Conservation (phyloP, 1,140 invertebrate genomes). For the Platyscapa corneri region DNA sequence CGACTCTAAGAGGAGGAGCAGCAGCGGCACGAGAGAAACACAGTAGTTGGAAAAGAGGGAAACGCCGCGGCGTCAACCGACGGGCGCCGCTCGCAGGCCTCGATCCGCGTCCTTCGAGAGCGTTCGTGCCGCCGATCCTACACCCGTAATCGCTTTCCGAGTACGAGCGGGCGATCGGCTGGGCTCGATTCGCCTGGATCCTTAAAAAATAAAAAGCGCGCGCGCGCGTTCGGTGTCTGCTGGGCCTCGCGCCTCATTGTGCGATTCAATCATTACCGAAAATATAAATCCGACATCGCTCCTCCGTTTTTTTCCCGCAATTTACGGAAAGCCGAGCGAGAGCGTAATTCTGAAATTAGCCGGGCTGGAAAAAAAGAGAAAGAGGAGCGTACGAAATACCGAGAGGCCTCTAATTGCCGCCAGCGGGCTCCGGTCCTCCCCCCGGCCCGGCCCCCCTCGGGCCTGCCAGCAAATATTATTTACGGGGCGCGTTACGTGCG, state of each 20-base stretch:
- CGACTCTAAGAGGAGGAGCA: too few relatives aligned
- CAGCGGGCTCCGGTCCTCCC: background rate
- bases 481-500: conserved; percentile 49
- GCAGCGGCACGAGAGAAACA: too few relatives aligned
- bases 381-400: background rate
- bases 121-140: background rate
- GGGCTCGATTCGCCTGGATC: background rate
- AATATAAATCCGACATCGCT: background rate
- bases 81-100: background rate
- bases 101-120: too few relatives aligned
- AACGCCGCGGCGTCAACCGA: too few relatives aligned
- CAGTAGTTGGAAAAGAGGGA: too few relatives aligned
- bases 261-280: background rate
- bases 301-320: background rate
- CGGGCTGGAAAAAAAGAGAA: background rate
- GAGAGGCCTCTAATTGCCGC: conserved; percentile 20
- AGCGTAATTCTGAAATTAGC: conserved; percentile 9
- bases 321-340: conserved; percentile 22
- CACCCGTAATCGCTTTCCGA: background rate
- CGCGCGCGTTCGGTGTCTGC: background rate
- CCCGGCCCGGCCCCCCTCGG: too few relatives aligned
- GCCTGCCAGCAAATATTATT: conserved; percentile 27
- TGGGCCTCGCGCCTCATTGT: background rate
- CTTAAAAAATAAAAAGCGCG: too few relatives aligned
- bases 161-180: background rate